Base-by-base conservation (phyloP, 1,140 invertebrate species). In the Drosophila aff. region DNA sequence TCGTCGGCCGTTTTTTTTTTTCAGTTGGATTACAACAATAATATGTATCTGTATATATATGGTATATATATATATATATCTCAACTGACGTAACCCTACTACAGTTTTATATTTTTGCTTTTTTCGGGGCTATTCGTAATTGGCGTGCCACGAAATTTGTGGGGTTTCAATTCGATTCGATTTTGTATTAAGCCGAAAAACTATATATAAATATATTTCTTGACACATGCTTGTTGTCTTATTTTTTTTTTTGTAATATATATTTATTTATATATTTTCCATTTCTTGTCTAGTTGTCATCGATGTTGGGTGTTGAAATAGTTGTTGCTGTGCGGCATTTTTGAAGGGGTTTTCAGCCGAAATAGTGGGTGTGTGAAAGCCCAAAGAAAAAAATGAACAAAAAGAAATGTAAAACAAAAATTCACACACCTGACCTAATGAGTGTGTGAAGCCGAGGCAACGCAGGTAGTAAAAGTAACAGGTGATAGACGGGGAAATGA, bases 251-350 rank as follows among this genome's bases (percentile, higher is more conserved):
- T 21, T 1, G 2, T 26, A 15, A 23, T 21, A 13, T 21, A 18
- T 13, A 43, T 33, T 44, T 49, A 5, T 13, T 15, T 28, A 28
- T 7, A 28, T 7, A 23, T 46, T 4, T 15, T 6, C 7, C 16
- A 36, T n/a, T 53, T 52, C 41, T 57, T 85, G 64, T 40, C 40
- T 38, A 55, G 40, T 76, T 80, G 66, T 84, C 80, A 72, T 64
- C 73, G 60, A 59, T n/a, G 77, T 68, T 72, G 80, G 84, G 73
- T 87, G 83, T 87, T 81, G 84, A 87, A 87, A 87, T 61, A 23
- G 28, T 38, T 23, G 38, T 10, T 55, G 52, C 21, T 53, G n/a
- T 55, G 76, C 64, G 64, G 58, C 49, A 77, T 50, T 75, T 76
- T 75, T 76, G 33, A 21, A 40, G 44, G 44, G 23, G 60, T 15